Base-by-base conservation (phyloP, 37 sponge, comb jelly and placozoan species). In the Halichondria panicea region DNA sequence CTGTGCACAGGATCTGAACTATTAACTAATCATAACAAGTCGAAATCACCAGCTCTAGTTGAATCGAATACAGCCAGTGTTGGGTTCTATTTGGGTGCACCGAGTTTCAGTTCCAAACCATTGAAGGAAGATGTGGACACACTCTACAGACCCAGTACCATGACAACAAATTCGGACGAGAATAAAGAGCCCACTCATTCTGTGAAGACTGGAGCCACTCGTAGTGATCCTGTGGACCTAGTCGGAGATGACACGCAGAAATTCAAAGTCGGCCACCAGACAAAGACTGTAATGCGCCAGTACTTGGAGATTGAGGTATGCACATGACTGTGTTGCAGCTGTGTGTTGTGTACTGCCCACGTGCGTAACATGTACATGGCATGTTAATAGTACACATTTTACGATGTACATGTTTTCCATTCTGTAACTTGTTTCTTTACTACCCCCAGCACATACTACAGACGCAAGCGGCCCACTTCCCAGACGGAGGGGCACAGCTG, bases 401-500 rank as follows among this genome's bases (percentile, higher is more conserved):
- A 48, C 15, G 15, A 18, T 48, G 11, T 48, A 48, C 13, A 15
- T 48, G 52, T 48, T 48, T 48, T 48, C 15, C 32, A 45, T n/a
- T n/a, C 30, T 28, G 8, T 7, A 37, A 36, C 40, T 52, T 13
- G 35, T 44, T 43, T 22, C 25, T 31, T 39, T n/a, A 9, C 76
- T 77, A 1, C 24, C 19, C 55, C 21, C 11, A 59, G 76, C 82
- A 38, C 56, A 12, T 38, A 76, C 71, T 33, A 76, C 32, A 28
- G 33, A 76, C 50, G 3, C 34, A 73, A 61, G 33, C 54, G 46
- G 72, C 55, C 58, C 65, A 50, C 32, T 68, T 88, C 6, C 89
- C 83, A 18, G 89, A 88, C 33, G 74, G 84, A 46, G 89, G 89
- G 21, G 84, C 79, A 5, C 61, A 88, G 66, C 78, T 88, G 34